These are phyloP conservation scores for Sycobia sp. DNA, from an alignment of 1,140 invertebrate species.

Conservation along the genomic window DNA sequence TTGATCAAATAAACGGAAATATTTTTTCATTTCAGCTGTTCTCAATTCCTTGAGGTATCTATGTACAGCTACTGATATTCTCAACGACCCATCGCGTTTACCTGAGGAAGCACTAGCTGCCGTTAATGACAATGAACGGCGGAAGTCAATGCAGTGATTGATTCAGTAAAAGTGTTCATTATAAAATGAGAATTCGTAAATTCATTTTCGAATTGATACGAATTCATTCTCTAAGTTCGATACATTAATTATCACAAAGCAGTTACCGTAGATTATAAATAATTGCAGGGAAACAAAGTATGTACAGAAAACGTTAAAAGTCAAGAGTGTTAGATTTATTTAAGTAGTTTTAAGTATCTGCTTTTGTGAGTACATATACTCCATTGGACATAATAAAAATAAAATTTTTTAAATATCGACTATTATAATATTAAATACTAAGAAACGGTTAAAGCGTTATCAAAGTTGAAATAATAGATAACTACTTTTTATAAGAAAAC, in stretches of 20 bases:
- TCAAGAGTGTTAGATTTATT: neutral
- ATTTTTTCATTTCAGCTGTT: slow-evolving; percentile 72
- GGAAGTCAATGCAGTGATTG: slow-evolving; percentile 50
- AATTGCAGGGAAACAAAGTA: slow-evolving; percentile 16
- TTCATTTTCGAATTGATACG: too few relatives aligned
- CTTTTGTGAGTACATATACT: slow-evolving; percentile 11
- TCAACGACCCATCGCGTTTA: slow-evolving; percentile 84
- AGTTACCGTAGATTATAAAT: slow-evolving; percentile 29
- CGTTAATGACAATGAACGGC: slow-evolving; percentile 55
- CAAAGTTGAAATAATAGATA: slow-evolving; percentile 1
- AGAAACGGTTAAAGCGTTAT: neutral
- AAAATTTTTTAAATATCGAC: slow-evolving; percentile 11
- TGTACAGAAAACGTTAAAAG: slow-evolving; percentile 19
- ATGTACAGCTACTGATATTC: slow-evolving; percentile 90
- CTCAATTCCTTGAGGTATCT: slow-evolving; percentile 88
- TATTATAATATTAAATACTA: slow-evolving; percentile 2
- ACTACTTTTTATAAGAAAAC: slow-evolving; percentile 7
- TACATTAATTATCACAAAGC: slow-evolving; percentile 21
- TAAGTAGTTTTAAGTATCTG: slow-evolving; percentile 6
- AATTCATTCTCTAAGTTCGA: slow-evolving; percentile 20
- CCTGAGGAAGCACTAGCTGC: slow-evolving; percentile 82
- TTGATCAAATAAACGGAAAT: slow-evolving; percentile 13
- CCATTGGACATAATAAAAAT: slow-evolving; percentile 1
- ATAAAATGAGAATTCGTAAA: slow-evolving; percentile 11
- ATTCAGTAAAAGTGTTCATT: slow-evolving; percentile 27